Base-by-base conservation (phyloP, 64 coral and sea anemone species). In the Acropora tenuis region DNA sequence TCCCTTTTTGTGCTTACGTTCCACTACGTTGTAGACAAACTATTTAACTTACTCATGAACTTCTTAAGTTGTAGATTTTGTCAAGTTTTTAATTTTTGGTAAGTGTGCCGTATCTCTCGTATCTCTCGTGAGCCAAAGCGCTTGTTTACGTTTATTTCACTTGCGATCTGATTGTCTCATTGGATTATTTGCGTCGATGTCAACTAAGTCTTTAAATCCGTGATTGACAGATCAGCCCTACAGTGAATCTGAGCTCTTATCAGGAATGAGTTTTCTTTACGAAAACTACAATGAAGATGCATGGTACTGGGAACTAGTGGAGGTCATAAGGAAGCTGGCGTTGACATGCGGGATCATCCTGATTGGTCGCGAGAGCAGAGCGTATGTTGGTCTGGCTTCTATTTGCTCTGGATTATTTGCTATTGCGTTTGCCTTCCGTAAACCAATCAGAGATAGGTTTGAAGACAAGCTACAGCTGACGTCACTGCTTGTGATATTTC, bases 281-380 rank as follows among this genome's bases (percentile, higher is more conserved):
- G 86, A 88, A 18, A 88, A 88, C 49, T 88, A 88, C 58, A 76
- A 72, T 9, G 20, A 48, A 8, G 42, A 55, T 9, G 75, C 71
- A 6, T 88, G 86, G 86, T 88, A 76, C 47, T 88, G 86, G 86
- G 86, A 88, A 47, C 18, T 48, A 5, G 20, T 88, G 18, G 86
- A 88, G 77, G 57, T 88, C 69, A 71, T 47, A 5, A 47, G 85
- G 50, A 88, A 88, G 55, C 49, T 88, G 20, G 75, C 77, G 20
- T 48, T 88, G 41, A 58, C 86, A 59, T 73, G 71, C 46, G 86
- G 73, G 2, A 50, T 88, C 12, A 46, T 77, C 5, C 75, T 88
- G 42, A 57, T 77, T 18, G 86, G 86, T 7, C 43, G 71, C 7
- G 72, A 88, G 77, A 88, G 86, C 59, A 72, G 86, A 17, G 75